These are phyloP conservation scores for Odontomyia ornata DNA, from an alignment of 2,888 invertebrate species.

Conservation along the genomic window DNA sequence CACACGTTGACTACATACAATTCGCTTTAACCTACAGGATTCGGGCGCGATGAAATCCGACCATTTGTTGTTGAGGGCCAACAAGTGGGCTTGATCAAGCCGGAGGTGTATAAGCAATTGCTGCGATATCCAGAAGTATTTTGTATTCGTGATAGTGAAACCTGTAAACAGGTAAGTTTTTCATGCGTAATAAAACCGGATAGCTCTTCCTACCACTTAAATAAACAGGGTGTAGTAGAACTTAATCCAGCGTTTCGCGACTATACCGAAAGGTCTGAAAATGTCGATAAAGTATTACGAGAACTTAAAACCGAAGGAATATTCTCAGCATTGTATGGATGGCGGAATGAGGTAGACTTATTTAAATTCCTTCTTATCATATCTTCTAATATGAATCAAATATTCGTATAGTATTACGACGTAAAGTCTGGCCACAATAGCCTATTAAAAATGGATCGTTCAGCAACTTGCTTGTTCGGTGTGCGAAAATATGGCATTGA, in stretches of 20 bases:
- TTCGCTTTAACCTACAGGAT: conserved; percentile 68
- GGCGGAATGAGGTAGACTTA: conserved; percentile 86
- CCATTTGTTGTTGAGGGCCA: conserved; percentile 89
- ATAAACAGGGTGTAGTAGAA: conserved; percentile 73
- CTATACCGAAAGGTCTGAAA: conserved; percentile 81
- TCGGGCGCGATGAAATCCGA: conserved; percentile 79
- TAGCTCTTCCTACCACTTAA: not conserved
- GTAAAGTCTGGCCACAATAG: conserved; percentile 76
- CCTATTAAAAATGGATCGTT: conserved; percentile 85
- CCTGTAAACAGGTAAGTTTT: conserved; percentile 59
- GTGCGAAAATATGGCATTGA: conserved; percentile 94
- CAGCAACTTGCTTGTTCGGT: conserved; percentile 93
- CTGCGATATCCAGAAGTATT: conserved; percentile 82
- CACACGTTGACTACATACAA: too few species aligned
- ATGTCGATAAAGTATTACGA: conserved; percentile 80
- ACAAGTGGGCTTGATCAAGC: conserved; percentile 87
- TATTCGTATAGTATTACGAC: conserved; percentile 76
- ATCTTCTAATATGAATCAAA: not conserved
- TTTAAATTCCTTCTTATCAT: not conserved
- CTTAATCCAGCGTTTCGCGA: conserved; percentile 88
- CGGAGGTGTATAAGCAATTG: conserved; percentile 84
- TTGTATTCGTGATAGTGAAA: conserved; percentile 62
- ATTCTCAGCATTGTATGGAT: conserved; percentile 85
- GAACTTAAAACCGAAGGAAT: conserved; percentile 78
- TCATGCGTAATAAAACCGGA: too few species aligned